phyloP scores from a whole-genome alignment of 2,113 vertebrate species.

The Dendrocopos noguchii region DNA sequence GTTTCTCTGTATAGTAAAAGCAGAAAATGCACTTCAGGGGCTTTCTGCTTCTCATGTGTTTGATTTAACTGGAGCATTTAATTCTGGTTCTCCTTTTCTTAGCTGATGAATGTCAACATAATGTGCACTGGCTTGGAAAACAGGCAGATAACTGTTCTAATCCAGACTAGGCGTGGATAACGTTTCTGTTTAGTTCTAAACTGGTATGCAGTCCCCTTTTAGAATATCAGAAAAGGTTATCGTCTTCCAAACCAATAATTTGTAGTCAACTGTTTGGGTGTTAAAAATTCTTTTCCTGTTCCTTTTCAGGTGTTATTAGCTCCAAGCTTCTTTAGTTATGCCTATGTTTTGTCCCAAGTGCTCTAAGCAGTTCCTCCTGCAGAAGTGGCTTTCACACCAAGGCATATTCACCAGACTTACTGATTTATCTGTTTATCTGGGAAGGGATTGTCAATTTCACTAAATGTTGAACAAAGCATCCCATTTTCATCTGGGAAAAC shows the following conservation, averaged over 20 bases:
- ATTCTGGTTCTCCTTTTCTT: constrained; percentile 46
- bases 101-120: constrained; percentile 50
- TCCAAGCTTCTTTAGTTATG: background rate
- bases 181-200: background rate
- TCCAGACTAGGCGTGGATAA: background rate
- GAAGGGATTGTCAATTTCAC: background rate
- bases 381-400: background rate
- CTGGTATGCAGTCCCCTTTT: background rate
- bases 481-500: background rate
- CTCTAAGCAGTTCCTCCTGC: background rate
- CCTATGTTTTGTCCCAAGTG: background rate
- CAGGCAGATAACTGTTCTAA: constrained; percentile 18
- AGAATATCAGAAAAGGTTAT: background rate
- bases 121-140: constrained; percentile 48
- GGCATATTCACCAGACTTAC: background rate
- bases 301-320: background rate
- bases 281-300: background rate
- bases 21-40: constrained; percentile 11
- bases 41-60: constrained; percentile 24
- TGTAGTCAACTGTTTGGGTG: background rate
- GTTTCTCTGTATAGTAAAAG: background rate
- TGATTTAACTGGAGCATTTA: constrained; percentile 51
- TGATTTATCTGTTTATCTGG: background rate
- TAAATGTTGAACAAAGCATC: background rate
- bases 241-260: background rate